These are phyloP conservation scores for Ahaetulla prasina DNA, from an alignment of 2,113 vertebrate species.

Conservation along the genomic window DNA sequence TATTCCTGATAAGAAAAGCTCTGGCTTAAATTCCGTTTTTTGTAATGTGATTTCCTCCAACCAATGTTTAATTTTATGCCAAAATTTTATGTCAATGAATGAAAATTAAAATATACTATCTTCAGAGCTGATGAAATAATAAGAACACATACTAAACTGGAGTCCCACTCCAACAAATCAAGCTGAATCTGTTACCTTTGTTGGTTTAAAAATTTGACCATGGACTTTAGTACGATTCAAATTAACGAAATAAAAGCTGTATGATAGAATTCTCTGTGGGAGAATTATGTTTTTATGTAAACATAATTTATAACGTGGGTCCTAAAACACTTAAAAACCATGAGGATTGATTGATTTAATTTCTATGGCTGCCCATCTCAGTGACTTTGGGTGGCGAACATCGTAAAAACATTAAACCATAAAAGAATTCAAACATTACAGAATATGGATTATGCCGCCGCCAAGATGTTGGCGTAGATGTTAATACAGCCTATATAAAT, in stretches of 20 bases:
- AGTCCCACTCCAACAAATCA: not conserved
- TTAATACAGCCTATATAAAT: not conserved
- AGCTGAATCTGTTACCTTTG: not conserved
- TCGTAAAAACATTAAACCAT: not conserved
- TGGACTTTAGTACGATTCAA: not conserved
- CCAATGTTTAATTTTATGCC: no score
- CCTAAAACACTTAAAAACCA: fast-evolving
- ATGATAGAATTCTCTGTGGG: not conserved
- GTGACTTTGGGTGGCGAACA: not conserved
- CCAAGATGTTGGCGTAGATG: not conserved
- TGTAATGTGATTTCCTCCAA: no score
- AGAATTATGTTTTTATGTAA: not conserved
- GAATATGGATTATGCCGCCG: not conserved
- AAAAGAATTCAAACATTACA: not conserved
- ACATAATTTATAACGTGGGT: not conserved
- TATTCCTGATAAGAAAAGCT: no score
- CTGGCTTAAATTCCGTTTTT: no score
- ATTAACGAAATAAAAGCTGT: not conserved
- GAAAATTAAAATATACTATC: not conserved
- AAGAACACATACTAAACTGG: not conserved
- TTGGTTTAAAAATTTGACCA: not conserved
- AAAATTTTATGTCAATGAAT: no score
- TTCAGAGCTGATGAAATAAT: not conserved
- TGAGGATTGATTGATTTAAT: not conserved
- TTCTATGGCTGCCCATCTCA: not conserved